Base-by-base conservation (phyloP, 2,888 invertebrate species). In the Xestoiulus laeticollis region DNA sequence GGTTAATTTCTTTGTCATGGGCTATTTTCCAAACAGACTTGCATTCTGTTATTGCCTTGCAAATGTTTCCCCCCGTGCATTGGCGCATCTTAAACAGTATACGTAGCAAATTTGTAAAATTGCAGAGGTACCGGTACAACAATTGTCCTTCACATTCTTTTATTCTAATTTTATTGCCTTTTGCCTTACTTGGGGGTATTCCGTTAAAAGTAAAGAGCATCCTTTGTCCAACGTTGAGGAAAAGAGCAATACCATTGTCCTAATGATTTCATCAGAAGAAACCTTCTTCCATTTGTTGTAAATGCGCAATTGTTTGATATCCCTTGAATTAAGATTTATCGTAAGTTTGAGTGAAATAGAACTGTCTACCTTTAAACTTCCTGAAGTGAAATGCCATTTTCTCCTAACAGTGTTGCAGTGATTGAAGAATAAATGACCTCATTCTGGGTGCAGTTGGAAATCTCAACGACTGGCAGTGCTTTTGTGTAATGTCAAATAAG, bases 211-310 rank as follows among this genome's bases (percentile, higher is more conserved):
- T 5, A 78, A 30, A 78, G 14, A 14, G 78, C 78, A 78, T 78
- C 30, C 78, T 78, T 78, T 78, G 78, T 78, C 78, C 78, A 30
- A 26, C 14, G 30, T 78, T 30, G 78, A 78, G 78, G 30, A 78
- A 59, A 78, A 78, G 78, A 78, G 78, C 78, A 78, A 78, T 78
- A 78, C 30, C 78, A 78, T 78, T 78, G 78, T 78, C 78, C 78
- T 78, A 78, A 78, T 78, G 78, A 78, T 78, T 78, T 78, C 78
- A 78, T 78, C 78, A 12, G 8, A 78, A 78, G 12, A 30, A 53
- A 26, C 30, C 26, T 30, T 22, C 22, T 30, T 14, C 78, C 78
- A 78, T 78, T 78, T 78, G 78, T 78, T 78, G 78, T 78, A 78
- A 78, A 78, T 30, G 78, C 78, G 30, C 78, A 30, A 78, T 78